A percentile compares a stretch with the other conserved stretches of the same genome.
Evolutionary conservation across 2,113 vertebrate species (phyloP).

Genomic region (Semnornis frantzii): DNA sequence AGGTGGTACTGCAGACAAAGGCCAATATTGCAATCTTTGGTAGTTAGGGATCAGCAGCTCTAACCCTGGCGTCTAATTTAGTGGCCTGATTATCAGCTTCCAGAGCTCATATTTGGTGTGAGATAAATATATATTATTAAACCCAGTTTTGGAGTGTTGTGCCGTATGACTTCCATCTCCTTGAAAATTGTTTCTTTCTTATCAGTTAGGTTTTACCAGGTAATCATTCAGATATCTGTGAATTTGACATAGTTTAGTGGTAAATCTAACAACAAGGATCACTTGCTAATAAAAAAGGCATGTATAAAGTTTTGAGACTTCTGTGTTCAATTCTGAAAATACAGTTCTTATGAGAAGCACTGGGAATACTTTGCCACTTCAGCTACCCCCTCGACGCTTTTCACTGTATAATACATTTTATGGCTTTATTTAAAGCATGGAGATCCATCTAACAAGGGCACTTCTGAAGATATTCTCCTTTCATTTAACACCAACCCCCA

Average conservation of each 20-base stretch:
- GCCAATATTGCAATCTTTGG: conserved; percentile 18
- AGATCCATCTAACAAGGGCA: neutral
- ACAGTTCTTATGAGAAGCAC: neutral
- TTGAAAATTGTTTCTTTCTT: neutral
- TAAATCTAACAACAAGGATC: neutral
- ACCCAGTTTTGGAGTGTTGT: neutral
- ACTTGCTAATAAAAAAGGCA: neutral
- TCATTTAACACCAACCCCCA: neutral
- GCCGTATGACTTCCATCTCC: neutral
- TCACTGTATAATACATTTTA: neutral
- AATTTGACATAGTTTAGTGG: neutral
- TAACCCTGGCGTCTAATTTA: neutral
- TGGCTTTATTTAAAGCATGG: neutral
- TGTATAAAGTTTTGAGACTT: neutral
- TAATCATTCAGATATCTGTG: neutral
- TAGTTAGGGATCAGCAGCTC: fast-evolving
- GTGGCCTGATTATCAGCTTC: neutral
- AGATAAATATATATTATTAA: neutral
- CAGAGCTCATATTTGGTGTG: neutral
- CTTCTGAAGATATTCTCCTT: conserved; percentile 34
- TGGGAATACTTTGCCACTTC: neutral
- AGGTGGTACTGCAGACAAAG: conserved; percentile 70
- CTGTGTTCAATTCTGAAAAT: neutral
- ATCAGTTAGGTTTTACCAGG: neutral
- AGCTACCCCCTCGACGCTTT: neutral